Conservation (phyloP, 2,888 invertebrate species). For the Aproaerema taeniolella region DNA sequence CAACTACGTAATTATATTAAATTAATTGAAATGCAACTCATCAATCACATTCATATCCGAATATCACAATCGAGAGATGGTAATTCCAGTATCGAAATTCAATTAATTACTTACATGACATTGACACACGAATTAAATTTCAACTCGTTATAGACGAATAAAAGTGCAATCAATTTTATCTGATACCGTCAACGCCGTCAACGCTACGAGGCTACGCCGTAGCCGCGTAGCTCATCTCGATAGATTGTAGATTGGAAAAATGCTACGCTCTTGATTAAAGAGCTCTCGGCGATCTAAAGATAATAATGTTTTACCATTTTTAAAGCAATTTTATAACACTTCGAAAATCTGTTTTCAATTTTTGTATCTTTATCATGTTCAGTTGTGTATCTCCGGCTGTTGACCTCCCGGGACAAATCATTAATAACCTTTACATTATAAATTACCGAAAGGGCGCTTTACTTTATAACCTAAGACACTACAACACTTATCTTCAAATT, state of each 20-base stretch:
- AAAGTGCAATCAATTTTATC: constrained; percentile 9
- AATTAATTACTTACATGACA: too few species aligned
- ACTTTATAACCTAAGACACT: constrained; percentile 1
- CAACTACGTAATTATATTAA: too few species aligned
- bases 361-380: too few species aligned
- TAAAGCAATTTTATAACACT: too few species aligned
- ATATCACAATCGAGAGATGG: too few species aligned
- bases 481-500: too few species aligned
- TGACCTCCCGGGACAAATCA: constrained; percentile 10
- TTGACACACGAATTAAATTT: too few species aligned
- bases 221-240: constrained; percentile 7
- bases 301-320: background rate
- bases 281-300: background rate
- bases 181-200: background rate
- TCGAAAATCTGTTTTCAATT: too few species aligned
- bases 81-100: too few species aligned
- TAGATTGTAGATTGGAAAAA: constrained; percentile 10
- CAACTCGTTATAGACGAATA: too few species aligned
- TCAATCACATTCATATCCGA: too few species aligned
- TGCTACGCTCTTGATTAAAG: constrained; percentile 5
- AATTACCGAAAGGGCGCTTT: constrained; percentile 2
- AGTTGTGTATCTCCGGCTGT: constrained; percentile 2
- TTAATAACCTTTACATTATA: constrained; percentile 13
- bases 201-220: constrained; percentile 4
- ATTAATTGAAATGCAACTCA: too few species aligned